phyloP scores from a whole-genome alignment of 2,113 vertebrate genomes.

The Triplophysa tibetana region DNA sequence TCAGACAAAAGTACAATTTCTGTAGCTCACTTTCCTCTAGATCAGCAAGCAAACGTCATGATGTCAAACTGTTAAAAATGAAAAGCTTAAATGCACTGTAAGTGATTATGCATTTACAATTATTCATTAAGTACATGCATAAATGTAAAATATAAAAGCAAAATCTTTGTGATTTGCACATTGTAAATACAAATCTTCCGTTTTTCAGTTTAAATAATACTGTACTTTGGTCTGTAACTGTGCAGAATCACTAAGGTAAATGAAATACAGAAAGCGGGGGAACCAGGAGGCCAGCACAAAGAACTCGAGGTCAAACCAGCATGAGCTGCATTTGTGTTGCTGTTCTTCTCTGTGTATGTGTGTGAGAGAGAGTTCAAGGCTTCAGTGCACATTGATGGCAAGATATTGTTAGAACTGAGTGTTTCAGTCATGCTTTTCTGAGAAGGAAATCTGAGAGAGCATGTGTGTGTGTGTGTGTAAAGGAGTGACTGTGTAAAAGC shows the following conservation, averaged over 20 bases:
- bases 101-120: too few species aligned
- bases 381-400: not conserved
- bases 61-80: too few species aligned
- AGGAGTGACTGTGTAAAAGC: not conserved
- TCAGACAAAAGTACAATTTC: too few species aligned
- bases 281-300: not conserved
- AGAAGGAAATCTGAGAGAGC: conserved; percentile 27
- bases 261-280: not conserved
- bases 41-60: too few species aligned
- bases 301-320: not conserved
- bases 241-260: not conserved
- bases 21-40: too few species aligned
- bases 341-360: not conserved
- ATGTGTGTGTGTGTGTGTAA: not conserved
- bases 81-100: too few species aligned
- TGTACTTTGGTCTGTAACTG: not conserved
- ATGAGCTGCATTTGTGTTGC: not conserved
- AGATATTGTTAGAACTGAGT: conserved; percentile 3
- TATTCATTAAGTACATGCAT: too few species aligned
- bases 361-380: not conserved
- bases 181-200: too few species aligned
- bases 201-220: too few species aligned
- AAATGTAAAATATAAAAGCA: too few species aligned
- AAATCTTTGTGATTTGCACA: too few species aligned
- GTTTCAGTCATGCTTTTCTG: conserved; percentile 14